Conservation (phyloP, 2,888 invertebrate species). For the Trachelus stipa region DNA sequence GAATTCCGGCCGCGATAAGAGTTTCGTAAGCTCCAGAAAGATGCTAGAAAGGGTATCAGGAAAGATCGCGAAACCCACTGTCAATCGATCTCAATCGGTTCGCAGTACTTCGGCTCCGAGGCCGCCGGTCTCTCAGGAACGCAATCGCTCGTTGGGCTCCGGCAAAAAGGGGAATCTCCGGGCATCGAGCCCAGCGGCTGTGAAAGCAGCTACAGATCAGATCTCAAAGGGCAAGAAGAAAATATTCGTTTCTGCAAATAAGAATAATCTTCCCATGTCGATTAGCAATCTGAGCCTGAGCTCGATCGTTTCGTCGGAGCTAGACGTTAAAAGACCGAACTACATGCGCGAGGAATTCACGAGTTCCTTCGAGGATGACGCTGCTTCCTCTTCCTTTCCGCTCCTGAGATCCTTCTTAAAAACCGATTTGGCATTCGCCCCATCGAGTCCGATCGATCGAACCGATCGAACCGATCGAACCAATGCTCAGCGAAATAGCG, state of each 20-base stretch:
- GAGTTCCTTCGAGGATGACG: constrained; percentile 76
- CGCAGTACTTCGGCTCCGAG: constrained; percentile 50
- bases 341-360: constrained; percentile 74
- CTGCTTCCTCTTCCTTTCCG: constrained; percentile 64
- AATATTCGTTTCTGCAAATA: constrained; percentile 23
- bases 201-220: background rate
- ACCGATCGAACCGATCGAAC: constrained; percentile 23
- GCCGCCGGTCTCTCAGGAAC: constrained; percentile 14
- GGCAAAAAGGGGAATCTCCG: constrained; percentile 8
- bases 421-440: constrained; percentile 58
- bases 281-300: constrained; percentile 55
- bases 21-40: constrained; percentile 33
- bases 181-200: constrained; percentile 25
- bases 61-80: constrained; percentile 37
- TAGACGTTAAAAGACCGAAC: constrained; percentile 56
- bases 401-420: constrained; percentile 64
- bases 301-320: constrained; percentile 56
- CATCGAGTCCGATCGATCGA: constrained; percentile 53
- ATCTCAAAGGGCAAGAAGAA: constrained; percentile 3
- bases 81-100: constrained; percentile 48
- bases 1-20: constrained; percentile 21
- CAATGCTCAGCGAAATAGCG: constrained; percentile 37
- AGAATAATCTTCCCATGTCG: constrained; percentile 37
- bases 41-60: constrained; percentile 38
- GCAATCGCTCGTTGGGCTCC: constrained; percentile 18